Conservation (phyloP, 2,888 invertebrate genomes). For the Oxycera nigricornis region DNA sequence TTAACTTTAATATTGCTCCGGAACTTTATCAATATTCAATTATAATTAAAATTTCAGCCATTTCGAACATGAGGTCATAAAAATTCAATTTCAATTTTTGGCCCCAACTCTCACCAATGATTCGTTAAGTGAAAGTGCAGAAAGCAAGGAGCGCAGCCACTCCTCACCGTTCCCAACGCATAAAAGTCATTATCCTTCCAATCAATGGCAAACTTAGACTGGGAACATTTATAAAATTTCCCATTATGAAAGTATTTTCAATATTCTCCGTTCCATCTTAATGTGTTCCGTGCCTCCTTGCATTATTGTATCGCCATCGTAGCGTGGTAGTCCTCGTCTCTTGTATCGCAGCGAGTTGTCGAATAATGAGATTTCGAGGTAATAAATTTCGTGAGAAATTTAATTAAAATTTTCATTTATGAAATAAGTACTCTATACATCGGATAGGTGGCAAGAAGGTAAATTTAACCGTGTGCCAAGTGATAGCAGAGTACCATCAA, state of each 20-base stretch:
- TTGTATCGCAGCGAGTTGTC: background rate
- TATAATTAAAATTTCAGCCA: too few relatives aligned
- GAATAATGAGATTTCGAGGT: constrained; percentile 40
- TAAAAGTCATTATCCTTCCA: constrained; percentile 3
- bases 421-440: constrained; percentile 33
- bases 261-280: constrained; percentile 11
- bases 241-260: constrained; percentile 34
- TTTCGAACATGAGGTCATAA: too few relatives aligned
- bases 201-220: background rate
- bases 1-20: too few relatives aligned
- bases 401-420: constrained; percentile 42
- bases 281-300: constrained; percentile 2
- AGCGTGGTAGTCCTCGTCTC: background rate
- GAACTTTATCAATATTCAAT: too few relatives aligned
- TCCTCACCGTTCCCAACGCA: background rate
- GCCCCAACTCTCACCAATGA: too few relatives aligned
- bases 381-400: constrained; percentile 41
- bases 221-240: background rate
- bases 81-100: too few relatives aligned
- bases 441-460: background rate
- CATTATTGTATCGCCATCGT: background rate
- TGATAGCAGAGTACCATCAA: background rate
- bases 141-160: too few relatives aligned
- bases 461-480: background rate
- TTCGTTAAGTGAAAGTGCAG: too few relatives aligned